These are phyloP conservation scores for Galeopterus variegatus DNA, from an alignment of 2,113 vertebrate species.

Conservation along the genomic window DNA sequence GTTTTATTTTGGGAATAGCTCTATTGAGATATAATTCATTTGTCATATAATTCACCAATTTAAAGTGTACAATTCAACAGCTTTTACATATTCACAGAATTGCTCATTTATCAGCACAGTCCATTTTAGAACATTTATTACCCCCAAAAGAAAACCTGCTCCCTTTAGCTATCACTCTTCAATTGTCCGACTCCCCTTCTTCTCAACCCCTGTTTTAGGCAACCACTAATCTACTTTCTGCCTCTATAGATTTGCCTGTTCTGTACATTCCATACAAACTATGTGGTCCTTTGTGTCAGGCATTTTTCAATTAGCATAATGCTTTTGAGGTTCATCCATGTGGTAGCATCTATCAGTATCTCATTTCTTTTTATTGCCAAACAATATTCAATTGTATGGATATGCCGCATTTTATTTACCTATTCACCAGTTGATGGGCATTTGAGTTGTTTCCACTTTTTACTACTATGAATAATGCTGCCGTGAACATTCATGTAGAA, in stretches of 20 bases:
- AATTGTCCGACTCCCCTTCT: accelerated
- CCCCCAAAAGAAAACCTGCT: background rate
- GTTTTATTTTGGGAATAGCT: background rate
- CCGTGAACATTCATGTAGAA: background rate
- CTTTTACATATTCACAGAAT: background rate
- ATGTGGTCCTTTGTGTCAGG: background rate
- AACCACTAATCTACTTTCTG: background rate
- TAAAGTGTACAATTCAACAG: background rate
- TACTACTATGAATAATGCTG: background rate
- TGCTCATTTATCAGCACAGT: background rate
- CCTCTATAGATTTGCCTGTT: background rate
- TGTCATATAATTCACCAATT: background rate
- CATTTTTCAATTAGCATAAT: background rate
- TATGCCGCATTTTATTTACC: background rate
- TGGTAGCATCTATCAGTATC: background rate
- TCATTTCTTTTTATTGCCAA: background rate
- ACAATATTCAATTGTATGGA: background rate
- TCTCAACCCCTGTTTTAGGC: background rate
- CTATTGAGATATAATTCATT: background rate
- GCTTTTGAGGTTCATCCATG: background rate
- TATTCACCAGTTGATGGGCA: background rate
- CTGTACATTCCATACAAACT: background rate
- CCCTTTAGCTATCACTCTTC: too few species aligned
- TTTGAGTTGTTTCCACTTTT: background rate
- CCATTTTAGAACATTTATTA: background rate